A percentile compares a stretch with the other conserved stretches of the same genome.
Evolutionary conservation across 2,797 vertebrate genomes (phyloP).

Genomic region (Ceryle rudis): DNA sequence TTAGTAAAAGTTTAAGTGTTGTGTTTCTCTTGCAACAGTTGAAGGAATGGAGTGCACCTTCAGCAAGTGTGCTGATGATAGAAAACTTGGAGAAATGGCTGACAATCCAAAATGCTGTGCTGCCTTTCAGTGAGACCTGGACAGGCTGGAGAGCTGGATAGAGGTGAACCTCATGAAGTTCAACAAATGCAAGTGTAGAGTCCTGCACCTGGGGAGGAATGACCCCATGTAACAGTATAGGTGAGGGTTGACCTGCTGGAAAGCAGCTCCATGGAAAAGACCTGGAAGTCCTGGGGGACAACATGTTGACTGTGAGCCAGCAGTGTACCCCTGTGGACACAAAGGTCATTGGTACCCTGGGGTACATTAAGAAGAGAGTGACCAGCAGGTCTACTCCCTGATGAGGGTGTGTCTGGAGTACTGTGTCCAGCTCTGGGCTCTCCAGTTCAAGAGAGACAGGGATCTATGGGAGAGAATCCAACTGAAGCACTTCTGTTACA

Average conservation of each 20-base stretch:
- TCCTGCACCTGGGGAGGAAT: background rate
- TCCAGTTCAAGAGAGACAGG: too few relatives aligned
- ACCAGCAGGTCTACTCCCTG: too few relatives aligned
- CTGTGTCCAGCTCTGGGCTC: too few relatives aligned
- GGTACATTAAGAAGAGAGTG: too few relatives aligned
- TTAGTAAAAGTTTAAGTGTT: background rate
- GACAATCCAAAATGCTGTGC: background rate
- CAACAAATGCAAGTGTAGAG: background rate
- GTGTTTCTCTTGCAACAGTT: background rate
- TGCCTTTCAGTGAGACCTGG: background rate
- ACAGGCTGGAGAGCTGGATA: background rate
- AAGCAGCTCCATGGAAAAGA: too few relatives aligned
- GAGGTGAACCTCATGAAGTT: background rate
- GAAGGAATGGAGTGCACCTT: background rate
- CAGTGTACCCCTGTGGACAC: too few relatives aligned
- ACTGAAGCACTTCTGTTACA: too few relatives aligned
- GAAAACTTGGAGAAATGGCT: background rate
- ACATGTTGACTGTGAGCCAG: too few relatives aligned
- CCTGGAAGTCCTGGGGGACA: too few relatives aligned
- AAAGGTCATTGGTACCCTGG: too few relatives aligned
- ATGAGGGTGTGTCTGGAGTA: too few relatives aligned
- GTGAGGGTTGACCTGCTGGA: background rate
- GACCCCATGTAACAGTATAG: background rate
- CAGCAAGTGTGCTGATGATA: background rate
- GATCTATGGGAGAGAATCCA: too few relatives aligned